A percentile compares a stretch with the other conserved stretches of the same genome.
These are phyloP conservation scores for Drosophila tristis DNA, from an alignment of 1,140 invertebrate genomes.

Conservation along the genomic window DNA sequence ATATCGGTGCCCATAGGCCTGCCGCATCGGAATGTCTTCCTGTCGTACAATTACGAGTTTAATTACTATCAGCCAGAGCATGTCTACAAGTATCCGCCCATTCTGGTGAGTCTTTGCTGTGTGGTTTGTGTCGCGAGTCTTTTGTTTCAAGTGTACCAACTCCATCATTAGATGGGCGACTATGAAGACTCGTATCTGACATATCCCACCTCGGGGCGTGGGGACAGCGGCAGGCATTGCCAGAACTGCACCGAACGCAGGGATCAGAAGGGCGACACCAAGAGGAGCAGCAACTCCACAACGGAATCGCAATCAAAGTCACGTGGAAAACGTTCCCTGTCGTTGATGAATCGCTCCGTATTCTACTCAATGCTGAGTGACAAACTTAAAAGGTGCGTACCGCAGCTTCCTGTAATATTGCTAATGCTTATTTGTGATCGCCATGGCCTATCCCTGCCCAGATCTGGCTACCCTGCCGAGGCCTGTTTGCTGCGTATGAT, in stretches of 20 bases:
- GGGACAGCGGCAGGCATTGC: slow-evolving; percentile 27
- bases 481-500: slow-evolving; percentile 71
- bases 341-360: slow-evolving; percentile 55
- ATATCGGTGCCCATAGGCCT: slow-evolving; percentile 89
- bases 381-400: slow-evolving; percentile 62
- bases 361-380: slow-evolving; percentile 71
- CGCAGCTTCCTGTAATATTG: too few species aligned
- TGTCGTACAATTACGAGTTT: slow-evolving; percentile 91
- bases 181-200: slow-evolving; percentile 62
- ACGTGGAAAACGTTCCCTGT: slow-evolving; percentile 39
- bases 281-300: background rate
- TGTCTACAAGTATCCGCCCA: slow-evolving; percentile 70
- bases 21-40: slow-evolving; percentile 88
- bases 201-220: slow-evolving; percentile 52
- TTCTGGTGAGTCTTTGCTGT: slow-evolving; percentile 48
- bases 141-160: slow-evolving; percentile 1
- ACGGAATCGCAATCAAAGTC: background rate
- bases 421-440: background rate
- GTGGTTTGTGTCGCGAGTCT: slow-evolving; percentile 23
- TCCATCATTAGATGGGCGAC: slow-evolving; percentile 49
- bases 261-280: slow-evolving; percentile 1
- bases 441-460: background rate
- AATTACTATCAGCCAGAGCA: slow-evolving; percentile 86
- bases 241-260: slow-evolving; percentile 41
- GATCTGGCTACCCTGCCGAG: slow-evolving; percentile 63